Conservation (phyloP, 1,140 invertebrate species). For the Asobara japonica region DNA sequence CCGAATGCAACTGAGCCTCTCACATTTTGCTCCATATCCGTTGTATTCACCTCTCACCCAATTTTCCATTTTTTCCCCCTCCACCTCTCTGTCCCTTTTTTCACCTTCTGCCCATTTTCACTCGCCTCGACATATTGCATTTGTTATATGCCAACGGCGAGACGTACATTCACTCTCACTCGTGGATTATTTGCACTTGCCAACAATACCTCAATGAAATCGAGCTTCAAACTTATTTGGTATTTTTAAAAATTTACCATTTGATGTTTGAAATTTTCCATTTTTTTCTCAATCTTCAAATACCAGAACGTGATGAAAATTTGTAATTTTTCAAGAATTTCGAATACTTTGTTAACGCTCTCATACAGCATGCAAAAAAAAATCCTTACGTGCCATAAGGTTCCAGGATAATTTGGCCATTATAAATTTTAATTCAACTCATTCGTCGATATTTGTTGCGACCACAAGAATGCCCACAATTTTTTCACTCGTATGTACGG, state of each 20-base stretch:
- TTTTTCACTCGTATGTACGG: not conserved
- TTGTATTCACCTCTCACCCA: conserved; percentile 16
- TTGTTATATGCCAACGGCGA: conserved; percentile 46
- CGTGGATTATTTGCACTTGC: conserved; percentile 13
- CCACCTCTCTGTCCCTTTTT: conserved; percentile 8
- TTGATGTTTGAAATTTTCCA: not conserved
- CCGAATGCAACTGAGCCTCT: conserved; percentile 12
- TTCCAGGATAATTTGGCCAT: not conserved
- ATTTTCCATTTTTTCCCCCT: conserved; percentile 15
- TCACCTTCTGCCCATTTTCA: conserved; percentile 43
- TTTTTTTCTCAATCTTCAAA: too few relatives aligned
- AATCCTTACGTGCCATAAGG: too few relatives aligned
- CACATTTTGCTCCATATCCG: conserved; percentile 14
- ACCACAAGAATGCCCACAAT: not conserved
- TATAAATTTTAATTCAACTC: conserved; percentile 5
- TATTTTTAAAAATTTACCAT: not conserved
- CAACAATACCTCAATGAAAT: conserved; percentile 9
- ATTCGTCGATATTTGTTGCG: not conserved
- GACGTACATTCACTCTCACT: conserved; percentile 28
- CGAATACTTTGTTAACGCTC: too few relatives aligned
- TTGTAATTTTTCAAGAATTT: too few relatives aligned
- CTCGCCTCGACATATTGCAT: conserved; percentile 54
- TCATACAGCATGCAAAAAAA: not conserved
- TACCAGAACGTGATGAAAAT: too few relatives aligned
- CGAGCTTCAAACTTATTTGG: not conserved